These are phyloP conservation scores for Crocuta crocuta DNA, from an alignment of 2,113 vertebrate genomes.

Conservation along the genomic window DNA sequence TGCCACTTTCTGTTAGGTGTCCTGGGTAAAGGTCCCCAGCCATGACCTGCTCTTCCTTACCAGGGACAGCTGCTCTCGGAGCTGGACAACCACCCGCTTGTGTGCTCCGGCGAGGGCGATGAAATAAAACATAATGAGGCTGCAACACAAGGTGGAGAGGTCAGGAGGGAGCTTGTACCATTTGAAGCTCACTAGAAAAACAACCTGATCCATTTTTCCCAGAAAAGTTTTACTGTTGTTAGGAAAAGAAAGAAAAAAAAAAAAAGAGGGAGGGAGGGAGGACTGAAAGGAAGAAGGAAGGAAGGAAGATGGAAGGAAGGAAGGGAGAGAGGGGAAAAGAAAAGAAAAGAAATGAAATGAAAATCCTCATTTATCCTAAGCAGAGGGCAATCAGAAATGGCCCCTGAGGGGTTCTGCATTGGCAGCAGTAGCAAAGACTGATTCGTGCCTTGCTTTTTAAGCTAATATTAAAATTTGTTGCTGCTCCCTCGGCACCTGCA, in stretches of 20 bases:
- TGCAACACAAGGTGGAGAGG: slow-evolving; percentile 80
- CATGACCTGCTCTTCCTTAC: slow-evolving; percentile 85
- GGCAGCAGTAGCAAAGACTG: not conserved
- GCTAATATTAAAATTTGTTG: not conserved
- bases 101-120: slow-evolving; percentile 95
- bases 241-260: not conserved
- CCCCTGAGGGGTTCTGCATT: not conserved
- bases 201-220: not conserved
- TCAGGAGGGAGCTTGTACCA: not conserved
- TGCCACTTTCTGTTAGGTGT: accelerated
- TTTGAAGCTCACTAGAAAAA: not conserved
- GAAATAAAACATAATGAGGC: slow-evolving; percentile 95
- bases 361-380: not conserved
- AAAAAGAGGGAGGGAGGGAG: too few species aligned
- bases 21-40: not conserved
- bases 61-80: slow-evolving; percentile 94
- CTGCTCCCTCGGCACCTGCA: too few species aligned
- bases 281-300: not conserved
- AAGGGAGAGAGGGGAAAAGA: not conserved
- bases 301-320: not conserved
- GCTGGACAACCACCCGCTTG: slow-evolving; percentile 92
- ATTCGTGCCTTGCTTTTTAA: not conserved
- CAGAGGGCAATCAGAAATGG: not conserved
- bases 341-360: not conserved
- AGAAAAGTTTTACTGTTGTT: not conserved